Percentiles rank a stretch among this genome's conserved stretches.
phyloP scores from a whole-genome alignment of 2,888 invertebrate species.

The Macrosiphum euphorbiae region DNA sequence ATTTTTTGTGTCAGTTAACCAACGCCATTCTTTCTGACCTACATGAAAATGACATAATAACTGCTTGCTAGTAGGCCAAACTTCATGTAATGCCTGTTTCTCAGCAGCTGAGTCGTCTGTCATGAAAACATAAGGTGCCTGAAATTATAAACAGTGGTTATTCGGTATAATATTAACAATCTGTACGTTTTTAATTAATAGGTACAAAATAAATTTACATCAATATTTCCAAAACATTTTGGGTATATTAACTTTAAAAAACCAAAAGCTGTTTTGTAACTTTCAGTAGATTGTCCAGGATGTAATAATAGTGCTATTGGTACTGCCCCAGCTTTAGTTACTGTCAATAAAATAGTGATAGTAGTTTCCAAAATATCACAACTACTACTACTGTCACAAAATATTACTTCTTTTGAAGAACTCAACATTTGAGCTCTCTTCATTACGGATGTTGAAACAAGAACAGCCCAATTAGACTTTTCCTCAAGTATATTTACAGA shows the following conservation, averaged over 20 bases:
- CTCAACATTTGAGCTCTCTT: conserved; percentile 38
- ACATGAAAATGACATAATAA: conserved; percentile 37
- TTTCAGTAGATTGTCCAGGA: conserved; percentile 26
- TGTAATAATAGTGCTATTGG: conserved; percentile 37
- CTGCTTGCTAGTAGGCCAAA: conserved; percentile 27
- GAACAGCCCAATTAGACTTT: conserved; percentile 32
- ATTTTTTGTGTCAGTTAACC: conserved; percentile 37
- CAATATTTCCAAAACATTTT: conserved; percentile 25
- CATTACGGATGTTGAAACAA: conserved; percentile 26
- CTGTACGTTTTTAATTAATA: neutral
- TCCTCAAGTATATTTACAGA: conserved; percentile 28
- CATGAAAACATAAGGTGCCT: conserved; percentile 30
- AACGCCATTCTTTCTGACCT: conserved; percentile 43
- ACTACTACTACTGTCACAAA: conserved; percentile 45
- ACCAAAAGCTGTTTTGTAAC: conserved; percentile 28
- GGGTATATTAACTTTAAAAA: conserved; percentile 30
- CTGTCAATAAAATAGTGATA: conserved; percentile 30
- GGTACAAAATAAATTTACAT: conserved; percentile 12
- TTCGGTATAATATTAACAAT: neutral
- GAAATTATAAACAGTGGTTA: neutral
- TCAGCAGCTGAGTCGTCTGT: conserved; percentile 33
- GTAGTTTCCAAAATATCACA: conserved; percentile 19
- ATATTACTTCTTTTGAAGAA: conserved; percentile 35
- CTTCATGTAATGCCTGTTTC: conserved; percentile 39
- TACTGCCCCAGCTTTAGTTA: conserved; percentile 39